phyloP scores from a whole-genome alignment of 2,888 invertebrate species.

The Celastrina argiolus region DNA sequence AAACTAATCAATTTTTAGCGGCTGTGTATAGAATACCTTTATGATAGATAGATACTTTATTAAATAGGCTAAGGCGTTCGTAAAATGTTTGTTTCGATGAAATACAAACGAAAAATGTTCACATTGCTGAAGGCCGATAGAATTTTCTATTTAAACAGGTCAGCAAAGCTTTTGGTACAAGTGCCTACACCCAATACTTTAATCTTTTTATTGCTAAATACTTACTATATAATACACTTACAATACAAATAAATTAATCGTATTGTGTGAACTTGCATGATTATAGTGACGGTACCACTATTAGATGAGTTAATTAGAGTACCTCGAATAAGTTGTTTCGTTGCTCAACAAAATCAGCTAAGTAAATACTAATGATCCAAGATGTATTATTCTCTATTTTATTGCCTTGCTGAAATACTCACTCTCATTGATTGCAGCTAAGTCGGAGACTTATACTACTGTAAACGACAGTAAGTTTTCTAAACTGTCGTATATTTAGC shows the following conservation, averaged over 20 bases:
- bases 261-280: not conserved
- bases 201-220: too few species aligned
- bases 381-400: constrained; percentile 15
- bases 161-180: too few species aligned
- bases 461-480: constrained; percentile 18
- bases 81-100: too few species aligned
- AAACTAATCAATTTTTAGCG: too few species aligned
- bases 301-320: not conserved
- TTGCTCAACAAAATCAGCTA: not conserved
- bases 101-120: too few species aligned
- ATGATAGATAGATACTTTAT: too few species aligned
- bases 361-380: constrained; percentile 2
- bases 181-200: too few species aligned
- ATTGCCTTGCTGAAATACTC: constrained; percentile 6
- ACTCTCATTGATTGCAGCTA: constrained; percentile 5
- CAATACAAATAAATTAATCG: not conserved
- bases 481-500: constrained; percentile 8
- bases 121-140: too few species aligned
- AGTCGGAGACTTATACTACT: not conserved
- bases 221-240: too few species aligned
- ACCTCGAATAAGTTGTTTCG: not conserved
- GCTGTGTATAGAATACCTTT: too few species aligned
- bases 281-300: not conserved
- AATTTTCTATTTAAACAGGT: too few species aligned
- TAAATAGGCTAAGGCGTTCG: too few species aligned